Percentiles rank a stretch among this genome's conserved stretches.
These are phyloP conservation scores for Scrobipalpa atriplicella DNA, from an alignment of 2,888 invertebrate genomes.

Conservation along the genomic window DNA sequence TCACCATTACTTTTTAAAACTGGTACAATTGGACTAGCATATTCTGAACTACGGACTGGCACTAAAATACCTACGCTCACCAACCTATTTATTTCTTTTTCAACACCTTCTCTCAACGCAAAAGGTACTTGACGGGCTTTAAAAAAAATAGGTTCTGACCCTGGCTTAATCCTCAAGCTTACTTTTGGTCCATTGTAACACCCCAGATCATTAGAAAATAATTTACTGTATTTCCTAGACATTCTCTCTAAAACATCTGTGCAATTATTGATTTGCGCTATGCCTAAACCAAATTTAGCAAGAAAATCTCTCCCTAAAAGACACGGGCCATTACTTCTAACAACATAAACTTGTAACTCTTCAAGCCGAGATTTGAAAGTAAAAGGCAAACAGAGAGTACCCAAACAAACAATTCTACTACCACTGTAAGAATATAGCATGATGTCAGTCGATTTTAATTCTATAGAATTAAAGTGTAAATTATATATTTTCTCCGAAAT, in stretches of 20 bases:
- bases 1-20: constrained; percentile 24
- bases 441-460: constrained; percentile 3
- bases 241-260: neutral
- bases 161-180: constrained; percentile 17
- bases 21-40: constrained; percentile 26
- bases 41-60: constrained; percentile 6
- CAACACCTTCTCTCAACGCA: constrained; percentile 15
- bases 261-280: constrained; percentile 1
- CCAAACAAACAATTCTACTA: constrained; percentile 13
- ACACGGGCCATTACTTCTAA: constrained; percentile 9
- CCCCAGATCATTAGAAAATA: constrained; percentile 22
- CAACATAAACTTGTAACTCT: constrained; percentile 1
- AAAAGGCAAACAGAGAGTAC: constrained; percentile 23
- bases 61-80: constrained; percentile 19
- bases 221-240: neutral
- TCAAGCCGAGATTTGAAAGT: neutral
- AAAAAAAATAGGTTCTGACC: constrained; percentile 19
- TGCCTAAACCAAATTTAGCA: constrained; percentile 12
- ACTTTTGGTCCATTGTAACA: neutral
- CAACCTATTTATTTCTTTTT: constrained; percentile 12
- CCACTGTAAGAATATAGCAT: constrained; percentile 24
- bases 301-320: constrained; percentile 24
- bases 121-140: constrained; percentile 26
- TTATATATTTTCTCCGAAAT: constrained; percentile 21
- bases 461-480: neutral